phyloP scores from a whole-genome alignment of 2,888 invertebrate genomes.

The Eretmocerus hayati region DNA sequence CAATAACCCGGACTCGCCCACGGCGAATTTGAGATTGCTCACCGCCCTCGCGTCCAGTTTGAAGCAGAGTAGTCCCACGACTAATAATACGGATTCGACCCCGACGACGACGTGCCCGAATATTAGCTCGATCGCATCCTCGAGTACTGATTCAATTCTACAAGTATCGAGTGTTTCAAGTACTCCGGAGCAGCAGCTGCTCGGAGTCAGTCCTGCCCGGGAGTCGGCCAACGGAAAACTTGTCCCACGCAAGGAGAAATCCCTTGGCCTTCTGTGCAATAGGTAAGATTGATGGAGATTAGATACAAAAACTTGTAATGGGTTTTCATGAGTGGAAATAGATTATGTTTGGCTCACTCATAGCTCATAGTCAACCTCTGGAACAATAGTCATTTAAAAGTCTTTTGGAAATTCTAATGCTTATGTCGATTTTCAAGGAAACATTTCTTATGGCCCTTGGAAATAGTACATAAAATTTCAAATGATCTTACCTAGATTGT shows the following conservation, averaged over 20 bases:
- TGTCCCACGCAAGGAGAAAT: slow-evolving; percentile 52
- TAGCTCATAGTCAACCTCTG: no score
- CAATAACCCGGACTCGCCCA: slow-evolving; percentile 56
- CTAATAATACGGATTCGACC: no score
- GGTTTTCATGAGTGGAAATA: no score
- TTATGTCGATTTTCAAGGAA: no score
- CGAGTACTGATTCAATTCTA: neutral
- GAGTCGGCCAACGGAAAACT: slow-evolving; percentile 24
- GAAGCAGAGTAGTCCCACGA: slow-evolving; percentile 45
- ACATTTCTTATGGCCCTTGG: no score
- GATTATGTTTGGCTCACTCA: no score
- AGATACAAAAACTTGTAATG: no score
- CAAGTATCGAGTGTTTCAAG: no score
- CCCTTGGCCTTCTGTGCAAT: slow-evolving; percentile 56
- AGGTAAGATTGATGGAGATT: slow-evolving; percentile 45
- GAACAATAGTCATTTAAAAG: no score
- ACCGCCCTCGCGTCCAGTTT: slow-evolving; percentile 58
- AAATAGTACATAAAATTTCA: no score
- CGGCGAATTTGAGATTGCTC: slow-evolving; percentile 60
- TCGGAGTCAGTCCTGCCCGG: slow-evolving; percentile 2
- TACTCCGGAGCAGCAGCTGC: neutral
- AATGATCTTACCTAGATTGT: no score
- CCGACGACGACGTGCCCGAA: slow-evolving; percentile 12
- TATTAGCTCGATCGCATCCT: neutral
- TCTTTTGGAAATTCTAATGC: no score